Evolutionary conservation across 2,797 vertebrate genomes (phyloP).

Genomic region (Phoebastria nigripes): DNA sequence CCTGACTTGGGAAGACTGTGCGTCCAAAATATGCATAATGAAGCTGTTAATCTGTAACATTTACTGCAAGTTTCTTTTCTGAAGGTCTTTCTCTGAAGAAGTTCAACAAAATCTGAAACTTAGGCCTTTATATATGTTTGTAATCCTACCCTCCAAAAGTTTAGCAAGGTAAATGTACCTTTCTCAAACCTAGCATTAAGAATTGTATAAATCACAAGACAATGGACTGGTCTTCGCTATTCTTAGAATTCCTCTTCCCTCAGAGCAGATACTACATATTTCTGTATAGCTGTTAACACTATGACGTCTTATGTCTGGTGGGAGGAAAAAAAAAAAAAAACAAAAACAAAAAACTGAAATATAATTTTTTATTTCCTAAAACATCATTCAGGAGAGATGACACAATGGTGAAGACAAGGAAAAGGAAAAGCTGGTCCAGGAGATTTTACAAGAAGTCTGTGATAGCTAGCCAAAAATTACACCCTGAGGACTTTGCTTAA

Average conservation of each 20-base stretch:
- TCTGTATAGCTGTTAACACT: not conserved
- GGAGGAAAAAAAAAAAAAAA: not conserved
- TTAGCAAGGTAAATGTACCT: not conserved
- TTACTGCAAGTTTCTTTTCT: not conserved
- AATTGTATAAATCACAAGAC: not conserved
- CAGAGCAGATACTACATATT: not conserved
- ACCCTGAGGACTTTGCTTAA: not conserved
- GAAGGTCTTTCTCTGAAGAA: not conserved
- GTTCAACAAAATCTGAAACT: not conserved
- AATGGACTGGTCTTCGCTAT: not conserved
- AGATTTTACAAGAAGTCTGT: not conserved
- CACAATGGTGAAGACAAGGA: not conserved
- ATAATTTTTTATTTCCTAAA: not conserved
- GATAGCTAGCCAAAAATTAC: not conserved
- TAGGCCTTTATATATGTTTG: not conserved
- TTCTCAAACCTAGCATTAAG: not conserved
- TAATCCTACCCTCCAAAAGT: not conserved
- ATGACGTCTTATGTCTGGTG: rapidly evolving
- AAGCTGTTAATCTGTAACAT: not conserved
- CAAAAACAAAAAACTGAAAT: not conserved
- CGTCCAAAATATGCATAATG: not conserved
- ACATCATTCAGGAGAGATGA: not conserved
- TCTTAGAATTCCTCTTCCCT: not conserved
- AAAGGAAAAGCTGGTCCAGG: not conserved
- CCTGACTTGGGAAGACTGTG: not conserved